phyloP scores from a whole-genome alignment of 64 coral and sea anemone genomes.

The Trachythela sp. region DNA sequence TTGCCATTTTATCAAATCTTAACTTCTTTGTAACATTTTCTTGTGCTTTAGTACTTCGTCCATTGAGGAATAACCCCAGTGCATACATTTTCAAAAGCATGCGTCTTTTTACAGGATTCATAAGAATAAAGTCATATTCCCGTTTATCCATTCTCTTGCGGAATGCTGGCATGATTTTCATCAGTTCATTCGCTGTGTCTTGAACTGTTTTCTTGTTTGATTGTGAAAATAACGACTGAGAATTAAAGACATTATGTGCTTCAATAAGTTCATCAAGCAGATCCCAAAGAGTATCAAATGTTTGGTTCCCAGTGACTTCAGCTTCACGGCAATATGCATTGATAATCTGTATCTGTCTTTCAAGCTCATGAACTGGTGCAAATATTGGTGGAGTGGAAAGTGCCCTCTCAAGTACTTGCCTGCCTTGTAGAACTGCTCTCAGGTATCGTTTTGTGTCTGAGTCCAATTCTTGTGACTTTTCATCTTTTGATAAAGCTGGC shows the following conservation, averaged over 20 bases:
- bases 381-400: conserved; percentile 89
- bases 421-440: conserved; percentile 79
- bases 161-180: conserved; percentile 91
- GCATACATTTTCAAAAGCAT: conserved; percentile 99
- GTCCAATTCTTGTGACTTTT: conserved; percentile 70
- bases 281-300: conserved; percentile 95
- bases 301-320: conserved; percentile 79
- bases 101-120: conserved; percentile 82
- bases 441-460: conserved; percentile 83
- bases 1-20: conserved; percentile 15
- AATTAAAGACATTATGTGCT: conserved; percentile 71
- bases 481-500: conserved; percentile 78
- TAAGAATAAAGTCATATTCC: conserved; percentile 93
- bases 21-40: conserved; percentile 88
- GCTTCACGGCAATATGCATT: conserved; percentile 99
- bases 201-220: conserved; percentile 86
- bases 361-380: conserved; percentile 89
- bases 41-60: conserved; percentile 66
- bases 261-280: conserved; percentile 98
- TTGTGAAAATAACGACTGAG: conserved; percentile 76
- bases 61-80: conserved; percentile 90
- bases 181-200: conserved; percentile 92
- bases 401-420: conserved; percentile 84
- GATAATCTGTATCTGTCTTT: conserved; percentile 95
- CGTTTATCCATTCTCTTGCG: conserved; percentile 81